phyloP scores from a whole-genome alignment of 2,113 vertebrate species.

The Tetrax tetrax region DNA sequence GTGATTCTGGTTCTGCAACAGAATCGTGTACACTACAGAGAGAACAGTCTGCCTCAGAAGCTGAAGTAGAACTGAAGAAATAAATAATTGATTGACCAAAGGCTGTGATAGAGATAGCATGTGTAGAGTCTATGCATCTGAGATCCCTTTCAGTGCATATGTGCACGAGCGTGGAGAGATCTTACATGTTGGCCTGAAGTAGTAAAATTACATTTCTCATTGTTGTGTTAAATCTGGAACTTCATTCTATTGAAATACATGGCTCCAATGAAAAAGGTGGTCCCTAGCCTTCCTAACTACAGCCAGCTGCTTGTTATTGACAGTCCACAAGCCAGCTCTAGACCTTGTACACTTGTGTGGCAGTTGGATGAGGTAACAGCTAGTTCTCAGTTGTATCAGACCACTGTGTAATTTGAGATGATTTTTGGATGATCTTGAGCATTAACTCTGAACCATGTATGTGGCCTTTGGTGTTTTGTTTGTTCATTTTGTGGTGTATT shows the following conservation, averaged over 20 bases:
- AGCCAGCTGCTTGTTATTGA: neutral
- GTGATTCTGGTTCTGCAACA: neutral
- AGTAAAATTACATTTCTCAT: neutral
- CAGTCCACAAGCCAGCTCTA: neutral
- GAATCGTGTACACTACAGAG: neutral
- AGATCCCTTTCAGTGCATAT: neutral
- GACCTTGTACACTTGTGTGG: neutral
- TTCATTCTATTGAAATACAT: neutral
- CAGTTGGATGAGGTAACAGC: neutral
- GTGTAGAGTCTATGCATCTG: neutral
- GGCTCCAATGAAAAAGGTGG: neutral
- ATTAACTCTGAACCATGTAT: neutral
- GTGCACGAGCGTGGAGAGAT: neutral
- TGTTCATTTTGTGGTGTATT: neutral
- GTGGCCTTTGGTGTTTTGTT: fast-evolving
- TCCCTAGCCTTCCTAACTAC: neutral
- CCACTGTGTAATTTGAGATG: neutral
- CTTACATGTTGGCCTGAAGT: neutral
- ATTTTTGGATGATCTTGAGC: neutral
- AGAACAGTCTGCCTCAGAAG: neutral
- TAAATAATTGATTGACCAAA: constrained; percentile 2
- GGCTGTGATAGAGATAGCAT: neutral
- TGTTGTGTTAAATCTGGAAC: neutral
- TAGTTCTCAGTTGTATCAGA: neutral
- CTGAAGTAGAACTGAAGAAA: constrained; percentile 14